Percentiles rank a stretch among this genome's conserved stretches.
Evolutionary conservation across 2,797 vertebrate genomes (phyloP).

Genomic region (Taeniopygia guttata): DNA sequence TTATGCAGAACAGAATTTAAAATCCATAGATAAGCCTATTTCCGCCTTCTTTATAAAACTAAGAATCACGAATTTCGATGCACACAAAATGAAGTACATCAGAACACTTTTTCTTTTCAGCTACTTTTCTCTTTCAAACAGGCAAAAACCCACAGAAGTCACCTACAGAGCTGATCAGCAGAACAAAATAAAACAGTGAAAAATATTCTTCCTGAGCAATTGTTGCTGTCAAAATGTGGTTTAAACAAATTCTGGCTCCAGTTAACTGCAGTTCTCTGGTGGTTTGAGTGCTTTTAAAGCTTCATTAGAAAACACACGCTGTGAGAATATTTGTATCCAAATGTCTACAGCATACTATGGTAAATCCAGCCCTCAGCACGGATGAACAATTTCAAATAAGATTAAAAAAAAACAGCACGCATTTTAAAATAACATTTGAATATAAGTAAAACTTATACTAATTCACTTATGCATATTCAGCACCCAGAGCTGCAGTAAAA

Average conservation of each 20-base stretch:
- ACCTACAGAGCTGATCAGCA: background rate
- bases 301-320: constrained; percentile 21
- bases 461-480: background rate
- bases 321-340: constrained; percentile 6
- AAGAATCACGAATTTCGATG: background rate
- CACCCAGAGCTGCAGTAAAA: background rate
- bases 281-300: constrained; percentile 45
- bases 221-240: constrained; percentile 24
- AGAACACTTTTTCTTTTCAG: background rate
- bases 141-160: background rate
- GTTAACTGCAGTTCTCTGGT: constrained; percentile 36
- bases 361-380: background rate
- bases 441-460: background rate
- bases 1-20: background rate
- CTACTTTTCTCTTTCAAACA: background rate
- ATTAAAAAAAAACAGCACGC: background rate
- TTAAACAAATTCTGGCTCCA: constrained; percentile 35
- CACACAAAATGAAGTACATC: background rate
- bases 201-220: background rate
- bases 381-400: background rate
- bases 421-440: constrained; percentile 33
- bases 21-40: background rate
- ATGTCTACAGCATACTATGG: background rate
- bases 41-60: background rate
- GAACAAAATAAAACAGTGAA: background rate